Percentiles rank a stretch among this genome's conserved stretches.
Evolutionary conservation across 1,140 invertebrate species (phyloP).

Genomic region (Ylistrum balloti): DNA sequence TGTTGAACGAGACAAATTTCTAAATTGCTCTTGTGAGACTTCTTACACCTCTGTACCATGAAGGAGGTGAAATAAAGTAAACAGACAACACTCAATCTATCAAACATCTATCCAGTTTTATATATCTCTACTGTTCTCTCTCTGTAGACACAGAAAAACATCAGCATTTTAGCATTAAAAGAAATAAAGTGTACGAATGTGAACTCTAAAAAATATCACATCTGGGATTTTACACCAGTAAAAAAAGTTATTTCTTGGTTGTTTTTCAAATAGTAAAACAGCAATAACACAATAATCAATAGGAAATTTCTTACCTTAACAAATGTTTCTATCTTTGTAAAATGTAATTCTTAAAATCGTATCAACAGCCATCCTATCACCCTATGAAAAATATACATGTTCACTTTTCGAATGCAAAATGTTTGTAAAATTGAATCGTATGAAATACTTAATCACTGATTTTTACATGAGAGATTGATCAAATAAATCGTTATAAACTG

Average conservation of each 20-base stretch:
- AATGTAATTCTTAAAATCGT: neutral
- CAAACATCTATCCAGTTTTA: neutral
- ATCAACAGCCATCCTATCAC: no score
- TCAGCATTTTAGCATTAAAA: neutral
- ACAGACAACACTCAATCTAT: neutral
- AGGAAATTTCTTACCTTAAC: neutral
- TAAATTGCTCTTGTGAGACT: slow-evolving; percentile 12
- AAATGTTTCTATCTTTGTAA: neutral
- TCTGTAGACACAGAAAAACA: slow-evolving; percentile 7
- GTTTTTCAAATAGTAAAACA: slow-evolving; percentile 5
- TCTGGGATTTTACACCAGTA: neutral
- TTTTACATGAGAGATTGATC: no score
- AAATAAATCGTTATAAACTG: neutral
- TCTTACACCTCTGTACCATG: neutral
- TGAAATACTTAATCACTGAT: no score
- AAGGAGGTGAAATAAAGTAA: slow-evolving; percentile 5
- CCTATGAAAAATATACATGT: no score
- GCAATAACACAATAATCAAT: neutral
- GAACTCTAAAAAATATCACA: slow-evolving; percentile 3
- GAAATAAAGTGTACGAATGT: slow-evolving; percentile 2
- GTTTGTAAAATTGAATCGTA: no score
- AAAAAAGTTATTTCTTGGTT: neutral
- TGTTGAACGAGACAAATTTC: slow-evolving; percentile 34
- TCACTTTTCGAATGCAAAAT: no score
- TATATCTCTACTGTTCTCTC: neutral